Percentiles rank a stretch among this genome's conserved stretches.
Conservation (phyloP, 2,797 vertebrate genomes). For the Epinephelus coioides region DNA sequence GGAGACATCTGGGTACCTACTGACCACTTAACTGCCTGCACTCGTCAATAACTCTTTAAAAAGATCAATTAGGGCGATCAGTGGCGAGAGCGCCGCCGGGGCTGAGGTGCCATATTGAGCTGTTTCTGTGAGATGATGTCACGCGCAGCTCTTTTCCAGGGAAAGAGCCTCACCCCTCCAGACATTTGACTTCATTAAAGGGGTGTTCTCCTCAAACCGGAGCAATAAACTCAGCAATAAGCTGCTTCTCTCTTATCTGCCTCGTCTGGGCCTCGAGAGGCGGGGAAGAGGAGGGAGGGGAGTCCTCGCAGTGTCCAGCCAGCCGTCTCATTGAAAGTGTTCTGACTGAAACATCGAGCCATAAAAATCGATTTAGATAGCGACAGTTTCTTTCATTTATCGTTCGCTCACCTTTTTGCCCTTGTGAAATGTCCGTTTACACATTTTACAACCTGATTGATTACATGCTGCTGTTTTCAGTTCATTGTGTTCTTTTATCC, state of each 20-base stretch:
- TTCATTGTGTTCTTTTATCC: slow-evolving; percentile 50
- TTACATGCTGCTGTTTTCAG: slow-evolving; percentile 58
- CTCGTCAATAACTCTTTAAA: slow-evolving; percentile 81
- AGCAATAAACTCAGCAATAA: slow-evolving; percentile 61
- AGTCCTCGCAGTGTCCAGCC: slow-evolving; percentile 44
- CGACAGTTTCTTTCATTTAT: slow-evolving; percentile 62
- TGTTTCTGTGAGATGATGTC: slow-evolving; percentile 71
- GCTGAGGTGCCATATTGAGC: slow-evolving; percentile 68
- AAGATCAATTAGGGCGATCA: slow-evolving; percentile 78
- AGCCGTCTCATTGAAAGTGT: slow-evolving; percentile 46
- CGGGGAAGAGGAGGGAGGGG: neutral
- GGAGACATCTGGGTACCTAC: slow-evolving; percentile 57
- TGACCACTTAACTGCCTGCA: slow-evolving; percentile 73
- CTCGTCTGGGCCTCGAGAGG: slow-evolving; percentile 10
- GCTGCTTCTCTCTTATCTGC: slow-evolving; percentile 39
- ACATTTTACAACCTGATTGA: slow-evolving; percentile 65
- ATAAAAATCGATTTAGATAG: slow-evolving; percentile 64
- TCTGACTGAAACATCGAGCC: slow-evolving; percentile 56
- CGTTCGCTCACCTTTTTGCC: slow-evolving; percentile 61
- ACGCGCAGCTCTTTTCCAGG: slow-evolving; percentile 41
- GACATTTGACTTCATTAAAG: slow-evolving; percentile 75
- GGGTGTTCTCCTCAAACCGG: slow-evolving; percentile 55
- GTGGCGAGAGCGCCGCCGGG: slow-evolving; percentile 58
- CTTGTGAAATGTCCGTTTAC: slow-evolving; percentile 61
- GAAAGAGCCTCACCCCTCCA: slow-evolving; percentile 52